These are phyloP conservation scores for Pseudomugil tenellus DNA, from an alignment of 2,797 vertebrate species.

Conservation along the genomic window DNA sequence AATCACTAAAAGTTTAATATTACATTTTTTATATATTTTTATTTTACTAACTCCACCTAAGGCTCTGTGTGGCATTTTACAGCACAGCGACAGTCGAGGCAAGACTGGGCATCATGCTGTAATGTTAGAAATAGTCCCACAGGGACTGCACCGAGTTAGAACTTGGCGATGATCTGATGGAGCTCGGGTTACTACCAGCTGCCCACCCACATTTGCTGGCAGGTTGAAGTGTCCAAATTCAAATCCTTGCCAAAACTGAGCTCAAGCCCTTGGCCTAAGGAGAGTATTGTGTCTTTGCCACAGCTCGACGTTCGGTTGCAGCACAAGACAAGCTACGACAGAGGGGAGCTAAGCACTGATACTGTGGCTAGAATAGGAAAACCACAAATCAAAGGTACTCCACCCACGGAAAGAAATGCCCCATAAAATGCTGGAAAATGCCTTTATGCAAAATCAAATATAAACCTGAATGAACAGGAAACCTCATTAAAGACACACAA, in stretches of 20 bases:
- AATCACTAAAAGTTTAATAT: slow-evolving; percentile 5
- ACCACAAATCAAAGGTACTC: slow-evolving; percentile 70
- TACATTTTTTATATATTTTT: not conserved
- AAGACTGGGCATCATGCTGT: slow-evolving; percentile 65
- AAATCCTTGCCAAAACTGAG: slow-evolving; percentile 77
- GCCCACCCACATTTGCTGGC: slow-evolving; percentile 82
- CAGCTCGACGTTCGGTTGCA: slow-evolving; percentile 63
- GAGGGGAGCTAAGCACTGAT: slow-evolving; percentile 50
- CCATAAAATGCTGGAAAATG: slow-evolving; percentile 67
- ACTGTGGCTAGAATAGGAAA: slow-evolving; percentile 59
- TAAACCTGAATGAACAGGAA: slow-evolving; percentile 46
- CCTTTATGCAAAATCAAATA: slow-evolving; percentile 50
- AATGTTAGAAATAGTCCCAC: slow-evolving; percentile 75
- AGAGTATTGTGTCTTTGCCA: slow-evolving; percentile 77
- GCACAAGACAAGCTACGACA: slow-evolving; percentile 55
- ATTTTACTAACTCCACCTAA: slow-evolving; percentile 6
- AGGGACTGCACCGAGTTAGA: slow-evolving; percentile 74
- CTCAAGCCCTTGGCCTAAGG: slow-evolving; percentile 67
- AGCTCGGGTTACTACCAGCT: slow-evolving; percentile 82
- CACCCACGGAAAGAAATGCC: slow-evolving; percentile 66
- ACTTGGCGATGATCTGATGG: slow-evolving; percentile 69
- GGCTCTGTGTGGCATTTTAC: slow-evolving; percentile 55
- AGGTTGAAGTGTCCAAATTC: slow-evolving; percentile 75
- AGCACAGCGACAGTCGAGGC: slow-evolving; percentile 47
- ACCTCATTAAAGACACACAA: slow-evolving; percentile 24